These are phyloP conservation scores for Acrocephalus arundinaceus DNA, from an alignment of 2,113 vertebrate genomes.

Conservation along the genomic window DNA sequence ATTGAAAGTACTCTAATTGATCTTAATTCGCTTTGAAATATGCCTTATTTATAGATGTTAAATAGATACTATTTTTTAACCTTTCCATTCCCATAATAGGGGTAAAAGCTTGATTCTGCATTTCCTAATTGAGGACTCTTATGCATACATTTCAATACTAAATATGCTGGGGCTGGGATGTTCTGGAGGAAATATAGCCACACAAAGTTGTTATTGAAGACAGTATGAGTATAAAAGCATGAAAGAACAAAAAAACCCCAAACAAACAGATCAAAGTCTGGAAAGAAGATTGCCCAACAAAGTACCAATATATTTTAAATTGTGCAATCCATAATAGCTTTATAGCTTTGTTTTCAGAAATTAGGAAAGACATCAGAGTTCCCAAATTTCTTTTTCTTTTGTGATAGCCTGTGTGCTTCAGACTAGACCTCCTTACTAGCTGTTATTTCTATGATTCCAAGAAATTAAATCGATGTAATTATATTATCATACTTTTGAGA, in stretches of 20 bases:
- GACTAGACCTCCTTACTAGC: accelerated
- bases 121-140: neutral
- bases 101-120: neutral
- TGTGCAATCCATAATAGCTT: neutral
- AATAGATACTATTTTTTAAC: neutral
- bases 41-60: neutral
- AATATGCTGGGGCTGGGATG: neutral
- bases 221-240: neutral
- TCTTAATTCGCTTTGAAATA: neutral
- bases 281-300: neutral
- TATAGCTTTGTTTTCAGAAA: neutral
- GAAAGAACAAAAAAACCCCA: neutral
- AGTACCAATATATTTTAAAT: neutral
- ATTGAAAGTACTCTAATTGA: neutral
- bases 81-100: neutral
- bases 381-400: neutral
- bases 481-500: neutral
- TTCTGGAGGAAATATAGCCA: neutral
- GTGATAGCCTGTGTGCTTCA: accelerated
- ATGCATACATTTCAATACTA: neutral
- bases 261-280: neutral
- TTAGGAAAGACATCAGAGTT: neutral
- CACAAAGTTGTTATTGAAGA: accelerated
- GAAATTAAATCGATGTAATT: accelerated
- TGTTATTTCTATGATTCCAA: neutral